A percentile compares a stretch with the other conserved stretches of the same genome.
phyloP scores from a whole-genome alignment of 2,113 vertebrate species.

The Phalacrocorax carbo region DNA sequence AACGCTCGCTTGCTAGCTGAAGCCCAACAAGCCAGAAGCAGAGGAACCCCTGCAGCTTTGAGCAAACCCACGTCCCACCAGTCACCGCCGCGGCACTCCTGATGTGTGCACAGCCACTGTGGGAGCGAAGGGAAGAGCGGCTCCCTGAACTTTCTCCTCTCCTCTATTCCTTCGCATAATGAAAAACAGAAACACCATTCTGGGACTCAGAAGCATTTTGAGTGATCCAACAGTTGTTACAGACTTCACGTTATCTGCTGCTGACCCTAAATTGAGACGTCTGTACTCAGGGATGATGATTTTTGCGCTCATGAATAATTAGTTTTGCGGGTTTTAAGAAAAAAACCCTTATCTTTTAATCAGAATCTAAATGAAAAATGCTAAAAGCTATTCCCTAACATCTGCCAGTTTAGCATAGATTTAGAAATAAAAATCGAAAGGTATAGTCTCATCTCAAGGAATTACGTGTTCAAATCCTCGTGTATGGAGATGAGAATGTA shows the following conservation, averaged over 20 bases:
- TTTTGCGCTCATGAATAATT: slow-evolving; percentile 52
- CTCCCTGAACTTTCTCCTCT: slow-evolving; percentile 49
- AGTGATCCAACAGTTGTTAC: slow-evolving; percentile 12
- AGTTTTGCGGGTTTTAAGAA: slow-evolving; percentile 66
- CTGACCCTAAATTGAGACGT: slow-evolving; percentile 44
- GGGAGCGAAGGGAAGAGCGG: background rate
- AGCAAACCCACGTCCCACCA: background rate
- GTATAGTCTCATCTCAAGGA: slow-evolving; percentile 67
- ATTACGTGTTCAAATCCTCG: slow-evolving; percentile 69
- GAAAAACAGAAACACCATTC: slow-evolving; percentile 28
- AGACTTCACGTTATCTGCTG: slow-evolving; percentile 46
- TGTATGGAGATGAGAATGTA: slow-evolving; percentile 40
- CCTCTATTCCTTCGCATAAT: background rate
- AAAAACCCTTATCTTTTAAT: slow-evolving; percentile 67
- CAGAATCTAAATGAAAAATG: slow-evolving; percentile 68
- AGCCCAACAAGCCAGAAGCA: background rate
- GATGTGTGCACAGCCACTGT: background rate
- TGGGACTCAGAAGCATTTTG: background rate
- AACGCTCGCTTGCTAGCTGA: background rate
- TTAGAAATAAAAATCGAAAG: slow-evolving; percentile 74
- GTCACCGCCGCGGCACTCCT: fast-evolving
- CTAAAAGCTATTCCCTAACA: slow-evolving; percentile 65
- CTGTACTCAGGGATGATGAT: slow-evolving; percentile 55
- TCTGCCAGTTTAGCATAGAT: slow-evolving; percentile 73
- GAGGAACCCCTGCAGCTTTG: background rate